phyloP scores from a whole-genome alignment of 2,113 vertebrate genomes.

The Fregetta grallaria region DNA sequence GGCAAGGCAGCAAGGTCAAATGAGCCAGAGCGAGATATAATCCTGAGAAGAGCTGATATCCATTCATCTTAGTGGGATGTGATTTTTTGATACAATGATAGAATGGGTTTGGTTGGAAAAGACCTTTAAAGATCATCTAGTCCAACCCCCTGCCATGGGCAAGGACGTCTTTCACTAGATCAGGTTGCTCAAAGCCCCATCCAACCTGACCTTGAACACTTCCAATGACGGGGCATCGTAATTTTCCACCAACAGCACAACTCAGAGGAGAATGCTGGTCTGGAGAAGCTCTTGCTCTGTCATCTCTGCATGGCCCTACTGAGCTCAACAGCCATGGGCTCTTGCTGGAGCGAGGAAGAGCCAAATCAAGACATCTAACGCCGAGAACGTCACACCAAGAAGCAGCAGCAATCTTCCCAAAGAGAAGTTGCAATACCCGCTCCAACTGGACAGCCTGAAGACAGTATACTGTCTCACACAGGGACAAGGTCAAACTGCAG shows the following conservation, averaged over 20 bases:
- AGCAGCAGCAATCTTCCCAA: background rate
- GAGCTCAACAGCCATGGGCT: background rate
- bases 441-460: background rate
- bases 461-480: background rate
- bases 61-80: background rate
- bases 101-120: background rate
- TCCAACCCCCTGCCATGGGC: background rate
- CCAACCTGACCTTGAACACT: background rate
- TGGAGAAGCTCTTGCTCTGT: background rate
- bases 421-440: background rate
- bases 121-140: background rate
- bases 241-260: background rate
- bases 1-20: background rate
- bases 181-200: background rate
- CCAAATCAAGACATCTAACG: background rate
- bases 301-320: background rate
- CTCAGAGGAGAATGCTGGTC: background rate
- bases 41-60: background rate
- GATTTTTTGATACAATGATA: background rate
- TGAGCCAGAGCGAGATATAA: background rate
- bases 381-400: fast-evolving
- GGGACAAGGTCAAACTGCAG: background rate
- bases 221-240: background rate
- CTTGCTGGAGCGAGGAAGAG: background rate
- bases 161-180: background rate